Conservation (phyloP, 2,113 vertebrate genomes). For the western clawed frog (Xenopus tropicalis) region DNA sequence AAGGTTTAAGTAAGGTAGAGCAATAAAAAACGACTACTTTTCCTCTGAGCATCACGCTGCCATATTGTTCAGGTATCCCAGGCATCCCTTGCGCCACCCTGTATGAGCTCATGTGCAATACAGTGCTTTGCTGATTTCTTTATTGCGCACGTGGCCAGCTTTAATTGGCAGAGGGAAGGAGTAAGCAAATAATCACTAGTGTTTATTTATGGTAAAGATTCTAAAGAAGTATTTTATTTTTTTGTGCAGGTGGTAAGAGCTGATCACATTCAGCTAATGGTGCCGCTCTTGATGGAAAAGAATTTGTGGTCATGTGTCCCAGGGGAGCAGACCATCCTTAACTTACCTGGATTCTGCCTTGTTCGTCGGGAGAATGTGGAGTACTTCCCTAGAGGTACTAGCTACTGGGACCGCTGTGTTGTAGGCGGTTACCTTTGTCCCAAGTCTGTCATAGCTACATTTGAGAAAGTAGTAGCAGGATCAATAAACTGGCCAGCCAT, state of each 20-base stretch:
- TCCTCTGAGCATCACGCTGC: no score
- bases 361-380: conserved; percentile 93
- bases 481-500: conserved; percentile 99
- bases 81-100: no score
- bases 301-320: conserved; percentile 93
- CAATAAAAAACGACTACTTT: no score
- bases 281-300: conserved; percentile 89
- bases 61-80: no score
- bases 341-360: conserved; percentile 91
- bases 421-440: conserved; percentile 96
- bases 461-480: conserved; percentile 89
- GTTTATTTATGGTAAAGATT: no score
- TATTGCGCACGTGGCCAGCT: no score
- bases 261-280: conserved; percentile 94
- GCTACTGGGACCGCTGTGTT: conserved; percentile 98
- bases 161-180: no score
- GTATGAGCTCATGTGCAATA: no score
- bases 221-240: not conserved
- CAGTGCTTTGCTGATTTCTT: no score
- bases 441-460: conserved; percentile 83
- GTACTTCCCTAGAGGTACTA: conserved; percentile 92
- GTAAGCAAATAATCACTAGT: no score
- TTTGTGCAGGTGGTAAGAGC: conserved; percentile 84
- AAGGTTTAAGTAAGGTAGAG: no score
- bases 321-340: conserved; percentile 97